Evolutionary conservation across 2,797 vertebrate genomes (phyloP).

Genomic region (Hippopotamyrus pictus): DNA sequence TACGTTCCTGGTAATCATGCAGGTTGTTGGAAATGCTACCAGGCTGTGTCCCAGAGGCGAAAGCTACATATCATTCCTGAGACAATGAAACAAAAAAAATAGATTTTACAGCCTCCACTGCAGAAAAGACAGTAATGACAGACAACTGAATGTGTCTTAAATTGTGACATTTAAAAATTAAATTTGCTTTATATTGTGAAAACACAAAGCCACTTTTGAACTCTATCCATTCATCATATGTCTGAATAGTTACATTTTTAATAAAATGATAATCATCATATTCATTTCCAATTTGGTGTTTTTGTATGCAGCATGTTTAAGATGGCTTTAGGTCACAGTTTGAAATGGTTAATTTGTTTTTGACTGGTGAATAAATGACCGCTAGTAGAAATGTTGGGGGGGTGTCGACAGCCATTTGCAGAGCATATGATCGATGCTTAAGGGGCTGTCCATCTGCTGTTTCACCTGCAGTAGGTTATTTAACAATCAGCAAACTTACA

Average conservation of each 20-base stretch:
- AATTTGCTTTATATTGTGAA: background rate
- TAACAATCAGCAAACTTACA: slow-evolving; percentile 44
- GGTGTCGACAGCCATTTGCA: slow-evolving; percentile 26
- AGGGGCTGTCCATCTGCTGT: slow-evolving; percentile 39
- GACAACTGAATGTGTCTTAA: background rate
- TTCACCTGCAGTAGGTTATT: slow-evolving; percentile 50
- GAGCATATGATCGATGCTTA: slow-evolving; percentile 43
- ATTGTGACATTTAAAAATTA: background rate
- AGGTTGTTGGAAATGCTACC: background rate
- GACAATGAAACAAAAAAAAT: background rate
- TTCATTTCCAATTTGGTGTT: background rate
- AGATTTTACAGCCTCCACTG: background rate
- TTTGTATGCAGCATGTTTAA: background rate
- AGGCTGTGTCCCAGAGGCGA: background rate
- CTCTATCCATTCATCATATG: background rate
- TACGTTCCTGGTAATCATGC: background rate
- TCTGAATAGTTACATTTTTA: background rate
- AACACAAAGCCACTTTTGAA: background rate
- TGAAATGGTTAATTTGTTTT: background rate
- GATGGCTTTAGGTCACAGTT: background rate
- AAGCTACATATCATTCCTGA: background rate
- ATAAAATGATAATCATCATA: background rate
- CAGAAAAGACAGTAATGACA: background rate
- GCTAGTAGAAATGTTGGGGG: slow-evolving; percentile 15
- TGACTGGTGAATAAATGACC: background rate